These are phyloP conservation scores for Amyelois transitella DNA, from an alignment of 1,140 invertebrate genomes.

Conservation along the genomic window DNA sequence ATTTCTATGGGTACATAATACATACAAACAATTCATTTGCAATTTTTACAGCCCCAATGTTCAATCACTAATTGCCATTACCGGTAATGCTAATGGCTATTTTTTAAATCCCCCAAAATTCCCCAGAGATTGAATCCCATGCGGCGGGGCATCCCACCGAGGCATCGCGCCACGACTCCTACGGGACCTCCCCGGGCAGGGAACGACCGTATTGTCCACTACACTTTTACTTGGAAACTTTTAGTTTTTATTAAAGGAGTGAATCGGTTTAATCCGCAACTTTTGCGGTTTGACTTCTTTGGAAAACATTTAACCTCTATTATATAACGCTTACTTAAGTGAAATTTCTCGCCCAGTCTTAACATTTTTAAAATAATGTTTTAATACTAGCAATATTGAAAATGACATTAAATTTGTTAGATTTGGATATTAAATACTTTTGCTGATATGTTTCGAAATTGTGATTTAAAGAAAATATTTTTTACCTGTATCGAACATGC, in stretches of 20 bases:
- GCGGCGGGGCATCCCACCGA: slow-evolving; percentile 28
- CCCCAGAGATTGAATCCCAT: slow-evolving; percentile 71
- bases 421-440: no score
- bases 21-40: no score
- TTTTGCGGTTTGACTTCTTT: neutral
- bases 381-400: no score
- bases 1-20: no score
- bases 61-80: neutral
- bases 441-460: no score
- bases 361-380: no score
- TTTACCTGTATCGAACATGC: no score
- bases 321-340: no score
- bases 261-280: neutral
- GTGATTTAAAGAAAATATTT: no score
- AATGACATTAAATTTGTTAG: no score
- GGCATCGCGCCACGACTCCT: slow-evolving; percentile 20
- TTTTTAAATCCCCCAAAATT: slow-evolving; percentile 56
- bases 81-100: slow-evolving; percentile 2
- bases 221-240: neutral
- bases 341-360: no score
- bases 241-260: slow-evolving; percentile 1
- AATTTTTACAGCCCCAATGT: neutral
- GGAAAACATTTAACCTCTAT: neutral
- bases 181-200: slow-evolving; percentile 33
- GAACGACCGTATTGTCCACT: slow-evolving; percentile 26